Evolutionary conservation across 2,888 invertebrate species (phyloP).

Genomic region (Latrodectus elegans): DNA sequence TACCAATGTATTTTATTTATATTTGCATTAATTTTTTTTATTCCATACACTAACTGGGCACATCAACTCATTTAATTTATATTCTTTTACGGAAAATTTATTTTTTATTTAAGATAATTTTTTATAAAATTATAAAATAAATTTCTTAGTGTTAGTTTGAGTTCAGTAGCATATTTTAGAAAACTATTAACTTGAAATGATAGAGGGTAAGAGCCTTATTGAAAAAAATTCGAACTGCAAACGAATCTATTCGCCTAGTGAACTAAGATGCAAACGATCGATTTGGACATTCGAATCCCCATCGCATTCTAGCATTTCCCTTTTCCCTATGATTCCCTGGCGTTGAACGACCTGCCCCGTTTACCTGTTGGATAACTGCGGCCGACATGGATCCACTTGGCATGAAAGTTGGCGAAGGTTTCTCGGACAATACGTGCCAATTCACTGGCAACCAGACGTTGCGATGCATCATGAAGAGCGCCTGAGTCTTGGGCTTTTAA

Average conservation of each 20-base stretch:
- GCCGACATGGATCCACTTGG: background rate
- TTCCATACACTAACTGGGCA: too few species aligned
- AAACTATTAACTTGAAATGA: background rate
- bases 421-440: background rate
- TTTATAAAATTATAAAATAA: too few species aligned
- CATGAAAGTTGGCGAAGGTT: background rate
- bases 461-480: background rate
- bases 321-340: constrained; percentile 14
- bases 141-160: too few species aligned
- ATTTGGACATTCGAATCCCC: constrained; percentile 36
- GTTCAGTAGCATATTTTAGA: too few species aligned
- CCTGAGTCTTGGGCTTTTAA: background rate
- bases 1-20: too few species aligned
- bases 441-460: background rate
- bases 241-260: background rate
- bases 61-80: too few species aligned
- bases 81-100: too few species aligned
- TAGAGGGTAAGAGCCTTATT: background rate
- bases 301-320: constrained; percentile 12
- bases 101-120: too few species aligned
- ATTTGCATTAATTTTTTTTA: too few species aligned
- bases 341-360: constrained; percentile 34
- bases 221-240: background rate
- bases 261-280: constrained; percentile 41
- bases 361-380: constrained; percentile 43